Evolutionary conservation across 2,113 vertebrate genomes (phyloP).

Genomic region (Anhinga anhinga): DNA sequence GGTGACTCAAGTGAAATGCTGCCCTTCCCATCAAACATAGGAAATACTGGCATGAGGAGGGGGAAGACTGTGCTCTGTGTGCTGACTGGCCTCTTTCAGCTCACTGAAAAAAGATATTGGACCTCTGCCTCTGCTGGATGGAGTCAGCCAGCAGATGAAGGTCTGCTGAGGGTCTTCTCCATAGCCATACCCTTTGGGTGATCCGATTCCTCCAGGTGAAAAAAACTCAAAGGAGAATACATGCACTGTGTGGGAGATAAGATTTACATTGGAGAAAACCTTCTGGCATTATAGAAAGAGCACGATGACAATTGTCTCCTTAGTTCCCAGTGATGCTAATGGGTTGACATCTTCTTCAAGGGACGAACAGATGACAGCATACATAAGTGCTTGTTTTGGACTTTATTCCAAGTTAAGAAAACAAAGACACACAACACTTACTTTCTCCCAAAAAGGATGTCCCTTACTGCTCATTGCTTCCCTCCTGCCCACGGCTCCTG

Average conservation of each 20-base stretch:
- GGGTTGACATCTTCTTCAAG: not conserved
- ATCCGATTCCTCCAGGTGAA: not conserved
- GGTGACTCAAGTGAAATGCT: not conserved
- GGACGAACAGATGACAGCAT: not conserved
- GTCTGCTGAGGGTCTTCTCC: not conserved
- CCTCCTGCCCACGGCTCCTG: not conserved
- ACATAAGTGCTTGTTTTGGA: not conserved
- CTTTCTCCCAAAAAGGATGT: not conserved
- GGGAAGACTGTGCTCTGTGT: not conserved
- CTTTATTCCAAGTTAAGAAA: not conserved
- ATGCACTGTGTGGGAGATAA: not conserved
- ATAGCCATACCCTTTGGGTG: not conserved
- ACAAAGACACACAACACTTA: not conserved
- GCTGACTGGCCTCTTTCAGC: not conserved
- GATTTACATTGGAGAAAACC: not conserved
- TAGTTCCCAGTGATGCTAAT: not conserved
- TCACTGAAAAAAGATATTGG: not conserved
- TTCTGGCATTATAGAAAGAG: not conserved
- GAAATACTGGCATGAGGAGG: not conserved
- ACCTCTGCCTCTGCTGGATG: not conserved
- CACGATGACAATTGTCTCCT: not conserved
- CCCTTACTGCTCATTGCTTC: not conserved
- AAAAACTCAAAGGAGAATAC: not conserved
- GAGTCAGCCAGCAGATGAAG: not conserved
- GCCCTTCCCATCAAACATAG: not conserved